Evolutionary conservation across 2,797 vertebrate genomes (phyloP).

Genomic region (Lateolabrax maculatus): DNA sequence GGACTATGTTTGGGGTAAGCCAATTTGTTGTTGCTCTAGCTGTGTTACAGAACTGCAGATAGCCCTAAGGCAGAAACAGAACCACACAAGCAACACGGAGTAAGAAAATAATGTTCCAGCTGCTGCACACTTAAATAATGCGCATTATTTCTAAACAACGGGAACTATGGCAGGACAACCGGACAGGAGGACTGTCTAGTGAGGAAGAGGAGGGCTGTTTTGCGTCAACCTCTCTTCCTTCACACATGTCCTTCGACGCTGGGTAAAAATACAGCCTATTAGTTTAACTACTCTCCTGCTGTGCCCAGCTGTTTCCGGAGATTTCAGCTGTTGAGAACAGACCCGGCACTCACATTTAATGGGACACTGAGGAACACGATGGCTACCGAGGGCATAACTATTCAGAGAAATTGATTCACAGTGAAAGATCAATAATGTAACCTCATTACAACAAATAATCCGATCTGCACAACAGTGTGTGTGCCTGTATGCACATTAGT

Average conservation of each 20-base stretch:
- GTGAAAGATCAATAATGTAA: slow-evolving; percentile 20
- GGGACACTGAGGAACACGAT: not conserved
- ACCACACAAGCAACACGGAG: not conserved
- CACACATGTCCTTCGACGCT: not conserved
- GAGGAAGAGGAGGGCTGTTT: not conserved
- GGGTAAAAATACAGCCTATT: not conserved
- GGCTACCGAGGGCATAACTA: not conserved
- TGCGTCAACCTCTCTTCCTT: too few relatives aligned
- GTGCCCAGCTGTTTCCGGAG: slow-evolving; percentile 46
- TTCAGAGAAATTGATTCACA: slow-evolving; percentile 1
- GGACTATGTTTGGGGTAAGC: not conserved
- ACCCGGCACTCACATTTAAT: slow-evolving; percentile 23
- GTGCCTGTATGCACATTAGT: not conserved
- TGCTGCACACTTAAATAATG: not conserved
- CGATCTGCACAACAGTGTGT: not conserved
- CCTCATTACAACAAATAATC: slow-evolving; percentile 13
- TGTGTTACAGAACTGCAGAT: not conserved
- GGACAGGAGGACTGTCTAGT: not conserved
- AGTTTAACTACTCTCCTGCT: slow-evolving; percentile 26
- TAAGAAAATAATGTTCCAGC: not conserved
- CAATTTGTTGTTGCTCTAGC: not conserved
- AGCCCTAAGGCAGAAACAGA: not conserved
- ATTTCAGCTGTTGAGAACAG: not conserved
- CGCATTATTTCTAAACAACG: not conserved
- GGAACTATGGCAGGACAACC: not conserved